Evolutionary conservation across 1,140 invertebrate species (phyloP).

Genomic region (Riptortus pedestris): DNA sequence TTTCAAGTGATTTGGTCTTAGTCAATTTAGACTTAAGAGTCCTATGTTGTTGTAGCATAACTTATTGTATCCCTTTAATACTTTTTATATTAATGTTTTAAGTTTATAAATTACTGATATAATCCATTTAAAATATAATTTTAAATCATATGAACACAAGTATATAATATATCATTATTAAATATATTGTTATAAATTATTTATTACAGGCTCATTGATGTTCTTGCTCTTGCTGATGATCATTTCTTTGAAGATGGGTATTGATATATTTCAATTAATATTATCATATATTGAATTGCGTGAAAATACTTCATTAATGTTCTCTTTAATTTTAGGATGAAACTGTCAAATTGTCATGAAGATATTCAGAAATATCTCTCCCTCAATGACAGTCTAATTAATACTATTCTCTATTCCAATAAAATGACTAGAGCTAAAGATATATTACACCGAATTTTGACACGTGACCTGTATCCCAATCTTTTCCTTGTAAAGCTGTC

Average conservation of each 20-base stretch:
- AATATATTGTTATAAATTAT: not conserved
- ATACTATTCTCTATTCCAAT: not conserved
- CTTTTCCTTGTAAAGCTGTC: not conserved
- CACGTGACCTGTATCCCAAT: not conserved
- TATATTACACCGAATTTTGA: not conserved
- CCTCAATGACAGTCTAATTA: not conserved
- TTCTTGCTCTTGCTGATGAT: not conserved
- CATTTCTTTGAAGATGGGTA: no score
- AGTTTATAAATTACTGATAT: no score
- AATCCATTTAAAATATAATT: no score
- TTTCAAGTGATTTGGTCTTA: no score
- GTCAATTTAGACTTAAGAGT: no score
- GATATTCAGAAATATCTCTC: not conserved
- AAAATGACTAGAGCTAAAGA: not conserved
- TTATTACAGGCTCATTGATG: not conserved
- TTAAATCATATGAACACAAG: no score
- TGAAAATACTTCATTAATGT: not conserved
- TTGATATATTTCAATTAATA: not conserved
- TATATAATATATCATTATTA: not conserved
- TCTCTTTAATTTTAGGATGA: not conserved
- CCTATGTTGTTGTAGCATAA: no score
- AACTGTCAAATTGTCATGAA: conserved; percentile 1
- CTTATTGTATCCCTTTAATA: no score
- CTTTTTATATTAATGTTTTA: no score
- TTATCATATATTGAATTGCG: not conserved